Conservation (phyloP, 2,797 vertebrate species). For the Sciurus vulgaris region DNA sequence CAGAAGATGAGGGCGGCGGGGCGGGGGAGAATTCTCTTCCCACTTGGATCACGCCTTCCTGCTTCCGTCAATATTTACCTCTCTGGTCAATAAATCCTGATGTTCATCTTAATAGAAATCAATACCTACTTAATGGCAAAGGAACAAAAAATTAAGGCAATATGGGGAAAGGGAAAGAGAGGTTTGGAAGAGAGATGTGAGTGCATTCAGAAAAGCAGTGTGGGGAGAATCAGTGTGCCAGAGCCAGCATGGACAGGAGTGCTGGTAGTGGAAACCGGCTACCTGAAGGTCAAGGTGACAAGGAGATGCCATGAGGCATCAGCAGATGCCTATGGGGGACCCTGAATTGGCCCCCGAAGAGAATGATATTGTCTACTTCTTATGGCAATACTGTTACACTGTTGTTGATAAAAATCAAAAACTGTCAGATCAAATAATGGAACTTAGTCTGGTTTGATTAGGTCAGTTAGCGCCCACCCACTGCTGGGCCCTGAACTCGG, state of each 20-base stretch:
- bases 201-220: background rate
- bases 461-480: background rate
- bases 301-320: background rate
- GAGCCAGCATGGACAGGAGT: rapidly evolving
- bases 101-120: conserved; percentile 60
- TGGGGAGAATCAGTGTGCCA: background rate
- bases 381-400: background rate
- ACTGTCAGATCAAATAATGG: background rate
- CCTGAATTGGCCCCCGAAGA: background rate
- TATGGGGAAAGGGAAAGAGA: background rate
- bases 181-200: background rate
- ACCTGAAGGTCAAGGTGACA: background rate
- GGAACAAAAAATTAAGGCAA: conserved; percentile 18
- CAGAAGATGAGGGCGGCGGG: background rate
- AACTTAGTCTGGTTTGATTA: background rate
- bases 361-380: background rate
- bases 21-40: background rate
- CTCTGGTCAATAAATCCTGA: conserved; percentile 59
- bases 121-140: conserved; percentile 64
- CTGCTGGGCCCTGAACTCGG: background rate
- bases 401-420: background rate
- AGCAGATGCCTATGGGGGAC: background rate
- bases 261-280: background rate
- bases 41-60: background rate
- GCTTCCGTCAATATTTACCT: conserved; percentile 39